Base-by-base conservation (phyloP, 1,140 invertebrate species). In the Druon quercuslanigerum region DNA sequence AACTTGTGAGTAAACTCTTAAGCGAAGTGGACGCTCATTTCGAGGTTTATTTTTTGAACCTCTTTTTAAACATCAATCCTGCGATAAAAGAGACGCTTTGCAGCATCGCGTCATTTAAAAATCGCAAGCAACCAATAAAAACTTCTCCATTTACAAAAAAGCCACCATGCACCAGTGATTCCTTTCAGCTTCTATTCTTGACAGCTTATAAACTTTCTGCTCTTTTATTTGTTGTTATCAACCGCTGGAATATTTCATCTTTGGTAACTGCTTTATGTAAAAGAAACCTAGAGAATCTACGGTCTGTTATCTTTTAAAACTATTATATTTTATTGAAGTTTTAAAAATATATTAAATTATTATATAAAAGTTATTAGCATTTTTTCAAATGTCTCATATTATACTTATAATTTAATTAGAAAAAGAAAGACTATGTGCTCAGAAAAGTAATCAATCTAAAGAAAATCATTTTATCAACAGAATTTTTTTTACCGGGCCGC, bases 71-170 rank as follows among this genome's bases (percentile, higher is more conserved):
- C 60, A 40, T 66, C 33, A 46, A 33, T 12, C 12, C 25, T 9
- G 14, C 56, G 20, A 57, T 57, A 57, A 57, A 57, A n/a, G 9
- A 60, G 13, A n/a, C 60, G 40, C 33, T 66, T 66, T 66, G 33
- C 33, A 66, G 60, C 60, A n/a, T 66, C 60, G 33, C 16, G n/a
- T 46, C 13, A 16, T 66, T 66, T 66, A 66, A 7, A 66, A 66
- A 46, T 66, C 60, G 40, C 60, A 66, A 25, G 14, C 40, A 17
- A 4, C 13, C 60, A 40, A 40, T 66, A 66, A 16, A 66, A 40
- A 66, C 12, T 40, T 66, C 16, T 25, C 16, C 25, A 66, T 66
- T 66, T 66, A 20, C 40, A 66, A 66, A 66, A 66, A 46, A 66
- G 25, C 25, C 33, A 66, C 25, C 14, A 8, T 25, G 60, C 60